Evolutionary conservation across 2,113 vertebrate species (phyloP).

Genomic region (Ophthalmolycus amberensis): DNA sequence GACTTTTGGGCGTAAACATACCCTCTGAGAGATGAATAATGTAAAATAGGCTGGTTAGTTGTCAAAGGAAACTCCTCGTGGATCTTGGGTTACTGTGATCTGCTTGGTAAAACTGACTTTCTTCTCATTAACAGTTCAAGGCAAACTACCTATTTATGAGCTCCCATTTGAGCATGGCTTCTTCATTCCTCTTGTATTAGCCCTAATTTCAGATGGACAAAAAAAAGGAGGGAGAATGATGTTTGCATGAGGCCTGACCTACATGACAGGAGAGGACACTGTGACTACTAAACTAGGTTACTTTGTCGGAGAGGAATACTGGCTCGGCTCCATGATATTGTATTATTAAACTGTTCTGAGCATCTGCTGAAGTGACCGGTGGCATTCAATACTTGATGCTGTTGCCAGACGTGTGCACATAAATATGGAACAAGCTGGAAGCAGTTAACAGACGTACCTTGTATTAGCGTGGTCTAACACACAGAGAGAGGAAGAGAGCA

Average conservation of each 20-base stretch:
- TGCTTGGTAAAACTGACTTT: constrained; percentile 62
- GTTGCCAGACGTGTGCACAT: constrained; percentile 44
- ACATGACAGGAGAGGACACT: constrained; percentile 59
- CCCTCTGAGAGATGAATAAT: constrained; percentile 80
- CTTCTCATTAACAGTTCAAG: constrained; percentile 63
- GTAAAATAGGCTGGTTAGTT: constrained; percentile 77
- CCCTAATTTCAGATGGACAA: constrained; percentile 52
- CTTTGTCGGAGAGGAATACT: constrained; percentile 52
- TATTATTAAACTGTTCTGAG: constrained; percentile 68
- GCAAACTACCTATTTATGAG: constrained; percentile 57
- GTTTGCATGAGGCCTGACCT: constrained; percentile 63
- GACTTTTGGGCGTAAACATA: constrained; percentile 72
- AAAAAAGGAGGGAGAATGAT: constrained; percentile 43
- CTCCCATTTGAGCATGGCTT: constrained; percentile 26
- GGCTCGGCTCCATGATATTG: constrained; percentile 52
- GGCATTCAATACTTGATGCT: constrained; percentile 23
- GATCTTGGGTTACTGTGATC: constrained; percentile 60
- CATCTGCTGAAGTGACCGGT: constrained; percentile 69
- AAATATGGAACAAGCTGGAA: constrained; percentile 31
- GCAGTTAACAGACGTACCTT: constrained; percentile 46
- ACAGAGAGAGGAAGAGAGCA: neutral
- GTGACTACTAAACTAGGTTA: constrained; percentile 58
- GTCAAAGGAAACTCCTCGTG: constrained; percentile 67
- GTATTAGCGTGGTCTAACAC: neutral
- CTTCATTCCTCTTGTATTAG: constrained; percentile 24